A percentile compares a stretch with the other conserved stretches of the same genome.
These are phyloP conservation scores for Triplophysa tibetana DNA, from an alignment of 2,113 vertebrate genomes.

Conservation along the genomic window DNA sequence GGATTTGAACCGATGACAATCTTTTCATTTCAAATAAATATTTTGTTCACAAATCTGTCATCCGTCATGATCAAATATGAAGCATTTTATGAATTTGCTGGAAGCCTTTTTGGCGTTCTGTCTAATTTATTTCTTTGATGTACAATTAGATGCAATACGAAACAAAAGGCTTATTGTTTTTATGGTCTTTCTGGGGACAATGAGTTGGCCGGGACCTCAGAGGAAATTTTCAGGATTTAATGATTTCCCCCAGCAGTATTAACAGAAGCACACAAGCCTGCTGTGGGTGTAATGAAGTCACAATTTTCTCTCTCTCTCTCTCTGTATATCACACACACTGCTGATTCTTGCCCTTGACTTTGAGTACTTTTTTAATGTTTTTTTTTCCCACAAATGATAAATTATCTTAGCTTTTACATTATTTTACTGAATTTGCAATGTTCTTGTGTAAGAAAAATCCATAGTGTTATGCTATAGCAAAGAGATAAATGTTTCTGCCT, in stretches of 20 bases:
- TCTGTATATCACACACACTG: slow-evolving; percentile 16
- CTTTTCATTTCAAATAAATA: too few relatives aligned
- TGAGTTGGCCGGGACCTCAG: slow-evolving; percentile 14
- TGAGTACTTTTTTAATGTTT: neutral
- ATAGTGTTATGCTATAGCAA: neutral
- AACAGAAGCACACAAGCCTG: slow-evolving; percentile 26
- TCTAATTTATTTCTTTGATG: slow-evolving; percentile 14
- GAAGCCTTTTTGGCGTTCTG: neutral
- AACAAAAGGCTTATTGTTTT: slow-evolving; percentile 33
- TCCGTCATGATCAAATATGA: neutral
- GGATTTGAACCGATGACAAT: too few relatives aligned
- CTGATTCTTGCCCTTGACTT: slow-evolving; percentile 23
- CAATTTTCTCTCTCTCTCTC: slow-evolving; percentile 20
- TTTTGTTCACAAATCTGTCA: neutral
- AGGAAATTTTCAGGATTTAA: slow-evolving; percentile 18
- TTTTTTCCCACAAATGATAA: slow-evolving; percentile 6
- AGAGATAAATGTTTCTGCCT: neutral
- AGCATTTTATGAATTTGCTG: neutral
- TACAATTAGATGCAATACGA: slow-evolving; percentile 25
- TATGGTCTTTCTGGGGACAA: slow-evolving; percentile 24
- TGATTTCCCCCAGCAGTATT: slow-evolving; percentile 40
- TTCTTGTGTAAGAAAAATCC: neutral
- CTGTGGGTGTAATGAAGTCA: slow-evolving; percentile 45
- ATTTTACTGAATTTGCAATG: neutral
- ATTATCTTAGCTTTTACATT: neutral